Conservation (phyloP, 2,113 vertebrate species). For the Brachypodius melanocephalos region DNA sequence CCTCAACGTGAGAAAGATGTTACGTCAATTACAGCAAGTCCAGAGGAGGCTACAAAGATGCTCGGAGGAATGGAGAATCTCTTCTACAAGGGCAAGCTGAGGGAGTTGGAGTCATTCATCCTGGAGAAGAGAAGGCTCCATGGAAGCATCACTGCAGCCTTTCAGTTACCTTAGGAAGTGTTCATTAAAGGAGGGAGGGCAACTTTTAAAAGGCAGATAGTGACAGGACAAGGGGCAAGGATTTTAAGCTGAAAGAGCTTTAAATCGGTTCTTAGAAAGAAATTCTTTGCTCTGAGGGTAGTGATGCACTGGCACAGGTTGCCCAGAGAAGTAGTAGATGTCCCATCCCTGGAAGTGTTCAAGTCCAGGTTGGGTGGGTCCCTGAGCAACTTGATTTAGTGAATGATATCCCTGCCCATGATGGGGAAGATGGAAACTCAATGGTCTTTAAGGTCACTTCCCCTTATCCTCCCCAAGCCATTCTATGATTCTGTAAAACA, state of each 20-base stretch:
- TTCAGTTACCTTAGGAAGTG: background rate
- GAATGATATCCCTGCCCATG: background rate
- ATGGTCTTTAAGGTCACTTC: background rate
- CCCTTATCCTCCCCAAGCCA: background rate
- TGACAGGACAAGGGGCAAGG: background rate
- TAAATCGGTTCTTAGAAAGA: background rate
- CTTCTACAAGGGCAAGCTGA: background rate
- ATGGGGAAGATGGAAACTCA: background rate
- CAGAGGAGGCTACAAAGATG: background rate
- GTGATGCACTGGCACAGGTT: background rate
- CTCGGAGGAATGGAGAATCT: background rate
- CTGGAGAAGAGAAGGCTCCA: background rate
- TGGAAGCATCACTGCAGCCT: background rate
- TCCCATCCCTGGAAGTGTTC: background rate
- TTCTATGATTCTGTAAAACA: background rate
- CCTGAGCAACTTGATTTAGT: background rate
- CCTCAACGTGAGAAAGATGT: background rate
- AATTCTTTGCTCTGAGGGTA: background rate
- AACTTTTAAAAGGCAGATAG: background rate
- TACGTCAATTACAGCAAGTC: background rate
- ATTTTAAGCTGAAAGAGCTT: background rate
- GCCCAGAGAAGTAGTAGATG: background rate
- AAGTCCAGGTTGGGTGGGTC: background rate
- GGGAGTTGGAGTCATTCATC: background rate
- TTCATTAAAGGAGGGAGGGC: background rate